These are phyloP conservation scores for Ectemnius lituratus DNA, from an alignment of 2,888 invertebrate species.

Conservation along the genomic window DNA sequence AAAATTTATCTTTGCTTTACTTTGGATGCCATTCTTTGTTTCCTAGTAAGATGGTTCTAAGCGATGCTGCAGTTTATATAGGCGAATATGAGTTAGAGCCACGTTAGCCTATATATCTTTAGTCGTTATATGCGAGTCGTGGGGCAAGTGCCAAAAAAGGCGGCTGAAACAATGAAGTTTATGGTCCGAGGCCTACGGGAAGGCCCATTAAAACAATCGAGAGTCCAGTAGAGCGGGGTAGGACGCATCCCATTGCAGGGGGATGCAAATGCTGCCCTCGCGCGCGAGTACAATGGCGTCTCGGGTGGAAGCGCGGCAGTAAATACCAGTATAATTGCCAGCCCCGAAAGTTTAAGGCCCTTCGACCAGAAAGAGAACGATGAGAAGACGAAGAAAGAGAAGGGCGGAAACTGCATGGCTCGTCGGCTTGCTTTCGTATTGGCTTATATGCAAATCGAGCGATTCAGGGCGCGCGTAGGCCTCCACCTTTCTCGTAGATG, in stretches of 20 bases:
- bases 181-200: conserved; percentile 67
- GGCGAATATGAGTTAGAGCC: too few species aligned
- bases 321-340: conserved; percentile 77
- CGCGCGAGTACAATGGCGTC: conserved; percentile 72
- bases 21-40: too few species aligned
- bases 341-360: conserved; percentile 65
- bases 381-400: conserved; percentile 8
- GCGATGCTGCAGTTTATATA: too few species aligned
- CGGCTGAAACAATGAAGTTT: conserved; percentile 76
- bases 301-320: conserved; percentile 69
- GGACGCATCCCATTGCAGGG: conserved; percentile 35
- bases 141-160: conserved; percentile 64
- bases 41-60: too few species aligned
- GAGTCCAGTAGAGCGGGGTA: conserved; percentile 49
- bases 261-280: conserved; percentile 70
- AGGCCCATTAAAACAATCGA: conserved; percentile 75
- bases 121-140: conserved; percentile 41
- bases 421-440: conserved; percentile 40
- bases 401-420: conserved; percentile 13
- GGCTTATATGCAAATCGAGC: conserved; percentile 42
- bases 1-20: too few species aligned
- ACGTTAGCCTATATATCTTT: conserved; percentile 34
- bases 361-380: conserved; percentile 17
- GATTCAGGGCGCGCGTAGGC: conserved; percentile 22
- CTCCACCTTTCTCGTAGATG: conserved; percentile 23